These are phyloP conservation scores for Bombus huntii DNA, from an alignment of 1,140 invertebrate species.

Conservation along the genomic window DNA sequence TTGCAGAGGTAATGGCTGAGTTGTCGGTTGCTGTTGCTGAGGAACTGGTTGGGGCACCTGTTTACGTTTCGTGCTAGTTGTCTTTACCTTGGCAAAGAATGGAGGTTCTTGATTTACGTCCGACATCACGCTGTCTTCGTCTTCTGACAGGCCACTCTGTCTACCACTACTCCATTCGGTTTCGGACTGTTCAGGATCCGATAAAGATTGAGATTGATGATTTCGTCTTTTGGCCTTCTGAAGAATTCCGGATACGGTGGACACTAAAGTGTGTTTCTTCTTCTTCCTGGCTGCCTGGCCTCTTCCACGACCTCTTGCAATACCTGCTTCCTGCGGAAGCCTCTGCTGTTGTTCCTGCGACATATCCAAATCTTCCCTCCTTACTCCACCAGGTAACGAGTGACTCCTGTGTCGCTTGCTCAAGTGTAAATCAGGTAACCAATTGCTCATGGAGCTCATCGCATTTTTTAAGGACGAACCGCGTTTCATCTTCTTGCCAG, in stretches of 20 bases:
- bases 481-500: conserved; percentile 87
- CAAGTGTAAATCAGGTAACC: conserved; percentile 91
- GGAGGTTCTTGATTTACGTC: conserved; percentile 85
- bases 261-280: conserved; percentile 90
- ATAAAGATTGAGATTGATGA: conserved; percentile 85
- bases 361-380: conserved; percentile 84
- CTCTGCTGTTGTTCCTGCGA: conserved; percentile 79
- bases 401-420: conserved; percentile 90
- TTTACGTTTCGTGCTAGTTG: conserved; percentile 81
- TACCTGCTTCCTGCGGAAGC: conserved; percentile 72
- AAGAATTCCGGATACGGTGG: conserved; percentile 90
- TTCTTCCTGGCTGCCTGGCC: conserved; percentile 84
- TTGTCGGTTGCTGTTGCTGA: conserved; percentile 74
- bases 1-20: conserved; percentile 70
- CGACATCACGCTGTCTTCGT: conserved; percentile 88
- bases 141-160: conserved; percentile 87
- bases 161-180: conserved; percentile 88
- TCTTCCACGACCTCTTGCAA: conserved; percentile 69
- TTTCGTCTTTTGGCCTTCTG: conserved; percentile 90
- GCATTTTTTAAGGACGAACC: conserved; percentile 89
- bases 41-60: conserved; percentile 74
- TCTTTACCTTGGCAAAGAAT: conserved; percentile 86
- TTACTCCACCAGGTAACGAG: conserved; percentile 89
- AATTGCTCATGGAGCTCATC: conserved; percentile 90
- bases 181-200: conserved; percentile 91